These are phyloP conservation scores for Chrysina gloriosa DNA, from an alignment of 2,888 invertebrate species.

Conservation along the genomic window DNA sequence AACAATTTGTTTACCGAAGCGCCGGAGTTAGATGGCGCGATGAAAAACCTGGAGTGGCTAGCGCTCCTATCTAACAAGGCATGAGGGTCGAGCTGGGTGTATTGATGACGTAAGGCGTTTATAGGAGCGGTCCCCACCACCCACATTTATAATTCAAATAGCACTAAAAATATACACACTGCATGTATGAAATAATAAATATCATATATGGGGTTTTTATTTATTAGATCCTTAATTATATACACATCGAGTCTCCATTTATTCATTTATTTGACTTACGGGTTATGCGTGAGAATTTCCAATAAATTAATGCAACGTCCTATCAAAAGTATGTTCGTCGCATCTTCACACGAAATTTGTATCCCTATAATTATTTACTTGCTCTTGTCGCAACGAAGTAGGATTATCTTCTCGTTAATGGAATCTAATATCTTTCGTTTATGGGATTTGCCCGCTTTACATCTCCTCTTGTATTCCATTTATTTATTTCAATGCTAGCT, in stretches of 20 bases:
- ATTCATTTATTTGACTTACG: constrained; percentile 22
- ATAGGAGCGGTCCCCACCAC: constrained; percentile 42
- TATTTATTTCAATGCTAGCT: too few species aligned
- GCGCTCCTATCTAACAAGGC: constrained; percentile 29
- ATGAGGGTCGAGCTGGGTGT: constrained; percentile 46
- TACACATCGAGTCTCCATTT: constrained; percentile 2
- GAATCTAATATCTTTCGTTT: too few species aligned
- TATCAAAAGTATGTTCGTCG: too few species aligned
- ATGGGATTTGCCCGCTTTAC: too few species aligned
- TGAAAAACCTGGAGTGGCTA: constrained; percentile 27
- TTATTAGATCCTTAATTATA: constrained; percentile 24
- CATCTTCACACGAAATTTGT: too few species aligned
- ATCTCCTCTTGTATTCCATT: too few species aligned
- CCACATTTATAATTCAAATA: constrained; percentile 41
- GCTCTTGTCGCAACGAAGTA: too few species aligned
- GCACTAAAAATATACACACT: constrained; percentile 34
- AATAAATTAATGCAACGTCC: too few species aligned
- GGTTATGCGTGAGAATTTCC: constrained; percentile 14
- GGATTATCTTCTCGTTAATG: too few species aligned
- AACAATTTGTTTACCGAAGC: constrained; percentile 37
- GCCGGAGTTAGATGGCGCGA: constrained; percentile 3
- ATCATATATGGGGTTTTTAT: constrained; percentile 17
- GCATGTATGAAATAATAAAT: constrained; percentile 35
- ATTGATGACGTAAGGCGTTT: constrained; percentile 40
- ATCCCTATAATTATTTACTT: too few species aligned